Evolutionary conservation across 2,113 vertebrate species (phyloP).

Genomic region (Apistogramma diplotaenia): DNA sequence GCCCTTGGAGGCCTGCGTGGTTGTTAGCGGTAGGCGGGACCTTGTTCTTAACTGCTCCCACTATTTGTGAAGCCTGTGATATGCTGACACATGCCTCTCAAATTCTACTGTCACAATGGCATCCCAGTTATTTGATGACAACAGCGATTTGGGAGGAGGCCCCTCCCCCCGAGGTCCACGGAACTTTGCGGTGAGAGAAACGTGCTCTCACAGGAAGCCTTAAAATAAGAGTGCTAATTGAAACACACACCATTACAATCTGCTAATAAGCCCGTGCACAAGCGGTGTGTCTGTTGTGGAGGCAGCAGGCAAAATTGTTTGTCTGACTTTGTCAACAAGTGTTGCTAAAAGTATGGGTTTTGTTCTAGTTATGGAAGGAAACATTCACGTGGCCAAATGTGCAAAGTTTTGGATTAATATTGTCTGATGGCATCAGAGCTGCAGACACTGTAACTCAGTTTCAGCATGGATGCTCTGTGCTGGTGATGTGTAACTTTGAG

Average conservation of each 20-base stretch:
- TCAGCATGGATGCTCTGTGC: conserved; percentile 18
- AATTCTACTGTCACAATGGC: conserved; percentile 72
- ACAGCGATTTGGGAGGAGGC: conserved; percentile 51
- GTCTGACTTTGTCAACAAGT: not conserved
- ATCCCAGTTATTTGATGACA: conserved; percentile 74
- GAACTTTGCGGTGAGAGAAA: conserved; percentile 43
- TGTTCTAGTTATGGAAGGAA: not conserved
- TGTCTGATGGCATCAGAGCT: conserved; percentile 19
- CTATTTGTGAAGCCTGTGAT: conserved; percentile 59
- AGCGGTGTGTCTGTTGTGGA: not conserved
- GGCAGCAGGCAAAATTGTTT: not conserved
- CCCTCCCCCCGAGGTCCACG: conserved; percentile 27
- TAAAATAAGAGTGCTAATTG: conserved; percentile 43
- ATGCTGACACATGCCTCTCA: conserved; percentile 65
- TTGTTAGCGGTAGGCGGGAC: conserved; percentile 12
- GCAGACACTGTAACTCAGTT: conserved; percentile 20
- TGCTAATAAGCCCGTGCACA: conserved; percentile 1
- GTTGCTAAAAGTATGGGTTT: not conserved
- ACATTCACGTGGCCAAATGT: not conserved
- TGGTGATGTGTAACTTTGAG: conserved; percentile 57
- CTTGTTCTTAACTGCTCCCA: conserved; percentile 52
- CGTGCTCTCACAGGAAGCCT: conserved; percentile 11
- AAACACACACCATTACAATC: conserved; percentile 1
- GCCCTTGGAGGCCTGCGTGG: not conserved
- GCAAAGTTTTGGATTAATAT: not conserved